A percentile compares a stretch with the other conserved stretches of the same genome.
phyloP scores from a whole-genome alignment of 2,797 vertebrate species.

The Microtus californicus region DNA sequence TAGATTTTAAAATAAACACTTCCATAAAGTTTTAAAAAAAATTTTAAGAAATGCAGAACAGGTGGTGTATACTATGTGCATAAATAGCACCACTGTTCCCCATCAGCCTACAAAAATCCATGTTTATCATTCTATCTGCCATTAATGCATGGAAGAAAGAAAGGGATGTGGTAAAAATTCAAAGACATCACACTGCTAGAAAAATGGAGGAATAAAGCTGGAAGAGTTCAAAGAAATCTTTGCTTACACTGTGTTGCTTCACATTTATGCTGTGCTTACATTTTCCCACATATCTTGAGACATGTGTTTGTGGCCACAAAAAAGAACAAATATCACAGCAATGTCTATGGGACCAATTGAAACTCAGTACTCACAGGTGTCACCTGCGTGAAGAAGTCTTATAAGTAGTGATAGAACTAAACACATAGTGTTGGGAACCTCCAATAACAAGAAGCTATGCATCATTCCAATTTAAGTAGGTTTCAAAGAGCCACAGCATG shows the following conservation, averaged over 20 bases:
- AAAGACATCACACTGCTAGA: background rate
- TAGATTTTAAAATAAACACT: slow-evolving; percentile 38
- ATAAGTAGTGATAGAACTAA: background rate
- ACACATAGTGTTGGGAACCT: background rate
- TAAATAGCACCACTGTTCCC: background rate
- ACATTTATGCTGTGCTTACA: background rate
- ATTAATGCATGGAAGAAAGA: background rate
- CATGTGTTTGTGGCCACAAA: background rate
- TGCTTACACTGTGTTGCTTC: background rate
- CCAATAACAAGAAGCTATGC: background rate
- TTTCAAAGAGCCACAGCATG: background rate
- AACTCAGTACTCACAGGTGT: background rate
- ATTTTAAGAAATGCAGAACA: background rate
- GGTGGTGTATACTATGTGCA: background rate
- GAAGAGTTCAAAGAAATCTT: background rate
- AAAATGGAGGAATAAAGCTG: background rate
- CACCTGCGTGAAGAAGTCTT: background rate
- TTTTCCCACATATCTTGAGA: background rate
- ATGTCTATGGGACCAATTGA: background rate
- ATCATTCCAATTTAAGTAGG: background rate
- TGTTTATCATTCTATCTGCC: background rate
- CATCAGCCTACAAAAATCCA: background rate
- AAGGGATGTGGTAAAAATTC: background rate
- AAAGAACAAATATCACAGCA: background rate
- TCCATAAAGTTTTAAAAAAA: slow-evolving; percentile 45